These are phyloP conservation scores for Cichladusa arquata DNA, from an alignment of 2,113 vertebrate species.

Conservation along the genomic window DNA sequence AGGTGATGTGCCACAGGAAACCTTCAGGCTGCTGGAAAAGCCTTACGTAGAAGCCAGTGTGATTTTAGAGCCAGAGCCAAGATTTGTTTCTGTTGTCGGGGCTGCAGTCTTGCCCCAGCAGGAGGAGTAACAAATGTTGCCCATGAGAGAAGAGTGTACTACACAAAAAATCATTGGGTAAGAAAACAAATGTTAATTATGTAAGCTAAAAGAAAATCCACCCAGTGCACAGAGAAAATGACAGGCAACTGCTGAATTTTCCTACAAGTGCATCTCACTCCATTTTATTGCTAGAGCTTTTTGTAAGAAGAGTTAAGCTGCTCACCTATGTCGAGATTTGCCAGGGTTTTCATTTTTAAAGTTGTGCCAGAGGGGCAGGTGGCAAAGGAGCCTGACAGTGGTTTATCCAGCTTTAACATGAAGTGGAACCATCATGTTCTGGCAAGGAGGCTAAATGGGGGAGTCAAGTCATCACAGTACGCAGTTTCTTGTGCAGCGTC, in stretches of 20 bases:
- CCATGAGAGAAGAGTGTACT: neutral
- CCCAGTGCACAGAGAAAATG: neutral
- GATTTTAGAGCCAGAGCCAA: neutral
- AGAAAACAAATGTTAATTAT: neutral
- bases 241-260: neutral
- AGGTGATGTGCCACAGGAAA: neutral
- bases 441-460: neutral
- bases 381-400: neutral
- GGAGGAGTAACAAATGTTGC: neutral
- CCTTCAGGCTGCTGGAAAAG: neutral
- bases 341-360: neutral
- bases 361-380: neutral
- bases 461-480: neutral
- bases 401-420: neutral
- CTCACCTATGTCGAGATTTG: neutral
- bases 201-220: neutral
- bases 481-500: neutral
- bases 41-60: fast-evolving
- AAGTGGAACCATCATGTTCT: neutral
- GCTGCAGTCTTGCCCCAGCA: neutral
- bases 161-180: neutral
- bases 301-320: neutral
- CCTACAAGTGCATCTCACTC: neutral
- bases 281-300: neutral
- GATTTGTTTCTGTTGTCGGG: neutral